These are phyloP conservation scores for Centruroides sculpturatus DNA, from an alignment of 1,140 invertebrate species.

Conservation along the genomic window DNA sequence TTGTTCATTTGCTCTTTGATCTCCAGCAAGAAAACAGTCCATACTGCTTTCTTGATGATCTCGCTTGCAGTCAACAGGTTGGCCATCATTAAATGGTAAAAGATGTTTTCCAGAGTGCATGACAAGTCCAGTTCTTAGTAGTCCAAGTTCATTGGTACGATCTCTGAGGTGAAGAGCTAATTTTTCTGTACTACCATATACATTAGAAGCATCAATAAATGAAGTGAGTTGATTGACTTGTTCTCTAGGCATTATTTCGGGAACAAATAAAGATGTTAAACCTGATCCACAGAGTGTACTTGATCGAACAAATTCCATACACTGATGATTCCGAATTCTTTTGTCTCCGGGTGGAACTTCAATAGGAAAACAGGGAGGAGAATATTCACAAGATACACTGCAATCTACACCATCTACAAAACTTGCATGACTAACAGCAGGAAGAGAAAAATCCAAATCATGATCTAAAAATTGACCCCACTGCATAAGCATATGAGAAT, in stretches of 20 bases:
- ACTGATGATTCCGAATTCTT: conserved; percentile 59
- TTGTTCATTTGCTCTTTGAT: conserved; percentile 42
- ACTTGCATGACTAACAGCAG: conserved; percentile 78
- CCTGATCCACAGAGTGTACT: conserved; percentile 96
- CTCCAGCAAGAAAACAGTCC: conserved; percentile 69
- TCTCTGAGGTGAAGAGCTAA: conserved; percentile 72
- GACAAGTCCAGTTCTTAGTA: conserved; percentile 60
- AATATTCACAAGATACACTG: conserved; percentile 85
- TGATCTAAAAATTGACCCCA: conserved; percentile 99
- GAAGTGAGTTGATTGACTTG: conserved; percentile 96
- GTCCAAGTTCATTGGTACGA: conserved; percentile 48
- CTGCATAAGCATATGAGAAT: conserved; percentile 97
- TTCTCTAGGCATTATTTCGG: conserved; percentile 69
- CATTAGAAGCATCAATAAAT: conserved; percentile 89
- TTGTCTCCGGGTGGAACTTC: conserved; percentile 72
- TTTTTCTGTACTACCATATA: conserved; percentile 82
- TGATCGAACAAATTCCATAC: conserved; percentile 83
- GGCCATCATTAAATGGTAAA: conserved; percentile 70
- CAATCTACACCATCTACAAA: conserved; percentile 86
- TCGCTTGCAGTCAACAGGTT: conserved; percentile 75
- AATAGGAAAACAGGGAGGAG: conserved; percentile 93
- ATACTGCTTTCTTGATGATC: conserved; percentile 63
- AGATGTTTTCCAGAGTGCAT: conserved; percentile 56
- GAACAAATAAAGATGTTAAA: conserved; percentile 82
- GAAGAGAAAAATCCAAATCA: conserved; percentile 85